Conservation (phyloP, 1,140 invertebrate species). For the Drosophila suzukii region DNA sequence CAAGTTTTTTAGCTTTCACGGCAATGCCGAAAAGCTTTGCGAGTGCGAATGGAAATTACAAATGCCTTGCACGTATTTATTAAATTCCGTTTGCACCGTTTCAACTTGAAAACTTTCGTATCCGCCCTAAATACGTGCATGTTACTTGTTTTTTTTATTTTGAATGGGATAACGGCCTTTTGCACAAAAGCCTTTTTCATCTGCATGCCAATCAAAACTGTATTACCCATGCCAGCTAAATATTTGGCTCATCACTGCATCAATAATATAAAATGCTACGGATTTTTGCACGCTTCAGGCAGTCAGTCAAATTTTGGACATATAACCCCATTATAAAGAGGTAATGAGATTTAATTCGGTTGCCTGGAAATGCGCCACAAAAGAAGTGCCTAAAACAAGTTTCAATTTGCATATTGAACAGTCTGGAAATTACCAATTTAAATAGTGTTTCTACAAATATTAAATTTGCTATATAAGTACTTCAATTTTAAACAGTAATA, state of each 20-base stretch:
- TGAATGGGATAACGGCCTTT: background rate
- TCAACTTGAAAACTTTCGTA: constrained; percentile 59
- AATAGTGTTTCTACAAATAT: background rate
- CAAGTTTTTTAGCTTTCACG: constrained; percentile 52
- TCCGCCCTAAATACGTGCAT: constrained; percentile 38
- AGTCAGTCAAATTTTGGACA: constrained; percentile 27
- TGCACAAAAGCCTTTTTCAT: constrained; percentile 20
- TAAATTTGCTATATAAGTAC: background rate
- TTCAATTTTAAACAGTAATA: background rate
- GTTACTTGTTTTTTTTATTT: constrained; percentile 10
- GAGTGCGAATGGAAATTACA: constrained; percentile 46
- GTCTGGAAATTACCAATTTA: too few relatives aligned
- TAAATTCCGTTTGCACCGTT: constrained; percentile 75
- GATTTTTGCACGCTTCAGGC: constrained; percentile 46
- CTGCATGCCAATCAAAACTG: constrained; percentile 64
- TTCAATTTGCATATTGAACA: constrained; percentile 23
- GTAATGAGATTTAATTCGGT: constrained; percentile 53
- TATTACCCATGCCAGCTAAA: constrained; percentile 16
- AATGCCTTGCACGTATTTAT: constrained; percentile 77
- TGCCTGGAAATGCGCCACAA: constrained; percentile 11
- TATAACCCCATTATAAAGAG: constrained; percentile 43
- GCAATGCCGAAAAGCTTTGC: constrained; percentile 35
- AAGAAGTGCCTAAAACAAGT: constrained; percentile 45
- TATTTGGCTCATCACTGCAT: constrained; percentile 53
- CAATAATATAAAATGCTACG: constrained; percentile 60